These are phyloP conservation scores for Eretmochelys imbricata DNA, from an alignment of 2,113 vertebrate genomes.

Conservation along the genomic window DNA sequence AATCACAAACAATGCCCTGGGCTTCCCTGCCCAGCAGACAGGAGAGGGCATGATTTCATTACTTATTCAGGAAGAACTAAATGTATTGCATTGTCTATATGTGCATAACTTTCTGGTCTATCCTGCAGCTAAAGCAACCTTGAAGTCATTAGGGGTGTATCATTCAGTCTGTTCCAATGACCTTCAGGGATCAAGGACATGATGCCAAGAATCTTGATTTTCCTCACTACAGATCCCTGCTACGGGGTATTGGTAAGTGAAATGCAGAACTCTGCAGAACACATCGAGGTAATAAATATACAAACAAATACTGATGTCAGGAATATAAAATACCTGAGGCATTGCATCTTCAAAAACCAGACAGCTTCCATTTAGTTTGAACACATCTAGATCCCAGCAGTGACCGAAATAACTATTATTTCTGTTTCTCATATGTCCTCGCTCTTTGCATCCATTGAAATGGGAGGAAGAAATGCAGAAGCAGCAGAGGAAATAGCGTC, in stretches of 20 bases:
- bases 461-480: neutral
- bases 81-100: neutral
- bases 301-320: neutral
- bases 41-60: neutral
- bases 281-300: neutral
- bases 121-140: neutral
- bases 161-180: rapidly evolving
- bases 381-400: neutral
- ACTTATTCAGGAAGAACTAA: neutral
- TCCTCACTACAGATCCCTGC: neutral
- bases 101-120: neutral
- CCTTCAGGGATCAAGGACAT: neutral
- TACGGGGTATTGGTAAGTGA: neutral
- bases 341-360: neutral
- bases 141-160: neutral
- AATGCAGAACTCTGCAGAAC: neutral
- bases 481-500: neutral
- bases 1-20: neutral
- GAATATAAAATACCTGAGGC: neutral
- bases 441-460: neutral
- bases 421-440: neutral
- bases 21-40: neutral
- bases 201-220: neutral
- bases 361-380: neutral
- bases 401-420: neutral